Conservation (phyloP, 2,888 invertebrate genomes). For the Timema cristinae region DNA sequence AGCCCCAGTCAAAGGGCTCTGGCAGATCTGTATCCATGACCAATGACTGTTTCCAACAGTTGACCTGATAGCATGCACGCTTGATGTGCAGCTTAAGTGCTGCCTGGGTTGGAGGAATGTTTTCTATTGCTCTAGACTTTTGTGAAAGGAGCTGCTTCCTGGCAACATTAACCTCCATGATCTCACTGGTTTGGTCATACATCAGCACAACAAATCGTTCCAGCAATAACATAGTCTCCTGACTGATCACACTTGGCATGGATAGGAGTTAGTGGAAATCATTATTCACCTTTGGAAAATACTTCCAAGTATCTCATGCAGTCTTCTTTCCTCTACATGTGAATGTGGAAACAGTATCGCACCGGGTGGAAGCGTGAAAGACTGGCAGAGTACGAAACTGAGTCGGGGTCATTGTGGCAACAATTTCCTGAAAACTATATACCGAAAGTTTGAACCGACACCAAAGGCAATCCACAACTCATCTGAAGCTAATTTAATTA, state of each 20-base stretch:
- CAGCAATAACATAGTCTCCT: background rate
- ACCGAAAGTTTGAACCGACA: too few species aligned
- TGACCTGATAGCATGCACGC: background rate
- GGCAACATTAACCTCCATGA: slow-evolving; percentile 16
- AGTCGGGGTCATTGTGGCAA: too few species aligned
- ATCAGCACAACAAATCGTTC: slow-evolving; percentile 16
- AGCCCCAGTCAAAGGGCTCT: too few species aligned
- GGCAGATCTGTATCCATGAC: too few species aligned
- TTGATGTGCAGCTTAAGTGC: slow-evolving; percentile 15
- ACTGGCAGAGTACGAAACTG: too few species aligned
- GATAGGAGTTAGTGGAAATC: background rate
- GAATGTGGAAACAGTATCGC: too few species aligned
- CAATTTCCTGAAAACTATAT: too few species aligned
- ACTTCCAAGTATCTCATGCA: background rate
- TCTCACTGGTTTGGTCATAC: slow-evolving; percentile 1
- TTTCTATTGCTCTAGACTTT: slow-evolving; percentile 11
- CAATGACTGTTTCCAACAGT: too few species aligned
- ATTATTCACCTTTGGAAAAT: background rate
- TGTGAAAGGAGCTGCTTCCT: slow-evolving; percentile 15
- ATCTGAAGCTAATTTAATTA: too few species aligned
- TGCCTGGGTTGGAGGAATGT: slow-evolving; percentile 17
- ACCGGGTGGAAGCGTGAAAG: too few species aligned
- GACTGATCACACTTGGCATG: background rate
- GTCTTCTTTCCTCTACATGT: background rate
- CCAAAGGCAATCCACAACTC: too few species aligned